Conservation (phyloP, 2,888 invertebrate species). For the Mythimna ferrago region DNA sequence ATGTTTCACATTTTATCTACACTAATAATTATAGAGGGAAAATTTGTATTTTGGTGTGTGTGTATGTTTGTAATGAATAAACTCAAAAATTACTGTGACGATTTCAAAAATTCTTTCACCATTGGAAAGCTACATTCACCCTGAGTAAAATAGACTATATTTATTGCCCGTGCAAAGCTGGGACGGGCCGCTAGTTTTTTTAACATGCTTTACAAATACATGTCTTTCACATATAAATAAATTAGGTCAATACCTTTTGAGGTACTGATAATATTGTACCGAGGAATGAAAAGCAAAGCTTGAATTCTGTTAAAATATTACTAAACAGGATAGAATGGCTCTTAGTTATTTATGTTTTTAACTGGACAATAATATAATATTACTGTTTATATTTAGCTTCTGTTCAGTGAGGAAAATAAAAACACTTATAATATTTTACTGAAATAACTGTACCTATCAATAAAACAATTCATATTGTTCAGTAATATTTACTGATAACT, state of each 20-base stretch:
- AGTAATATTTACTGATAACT: constrained; percentile 6
- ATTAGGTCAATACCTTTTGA: constrained; percentile 13
- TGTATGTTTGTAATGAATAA: too few species aligned
- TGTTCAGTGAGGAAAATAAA: constrained; percentile 32
- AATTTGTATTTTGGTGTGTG: too few species aligned
- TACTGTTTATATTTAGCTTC: constrained; percentile 33
- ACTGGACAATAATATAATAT: not conserved
- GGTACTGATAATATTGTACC: not conserved
- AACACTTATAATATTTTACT: not conserved
- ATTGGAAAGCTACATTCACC: too few species aligned
- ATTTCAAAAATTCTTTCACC: too few species aligned
- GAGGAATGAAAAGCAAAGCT: not conserved
- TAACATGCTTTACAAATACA: not conserved
- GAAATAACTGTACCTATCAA: not conserved
- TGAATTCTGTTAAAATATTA: not conserved
- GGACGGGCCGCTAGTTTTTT: not conserved
- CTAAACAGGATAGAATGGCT: constrained; percentile 40
- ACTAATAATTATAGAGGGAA: too few species aligned
- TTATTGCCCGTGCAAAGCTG: too few species aligned
- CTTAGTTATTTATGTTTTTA: constrained; percentile 16
- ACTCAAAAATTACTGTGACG: too few species aligned
- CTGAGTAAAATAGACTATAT: too few species aligned
- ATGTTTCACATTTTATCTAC: constrained; percentile 19
- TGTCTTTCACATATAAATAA: not conserved
- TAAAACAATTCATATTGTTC: not conserved